phyloP scores from a whole-genome alignment of 1,140 invertebrate species.

The Zaprionus inermis region DNA sequence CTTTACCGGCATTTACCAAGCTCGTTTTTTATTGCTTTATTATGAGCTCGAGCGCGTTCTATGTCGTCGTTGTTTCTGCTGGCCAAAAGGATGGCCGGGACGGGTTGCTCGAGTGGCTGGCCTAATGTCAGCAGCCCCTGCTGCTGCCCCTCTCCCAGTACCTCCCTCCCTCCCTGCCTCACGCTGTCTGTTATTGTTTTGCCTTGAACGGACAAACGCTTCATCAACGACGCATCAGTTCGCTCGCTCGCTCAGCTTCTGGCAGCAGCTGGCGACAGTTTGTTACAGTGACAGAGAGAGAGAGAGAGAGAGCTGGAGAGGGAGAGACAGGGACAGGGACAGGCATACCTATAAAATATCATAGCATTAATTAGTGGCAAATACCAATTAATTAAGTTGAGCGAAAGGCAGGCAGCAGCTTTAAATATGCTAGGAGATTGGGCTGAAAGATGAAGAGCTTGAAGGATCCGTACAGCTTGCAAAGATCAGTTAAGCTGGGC shows the following conservation, averaged over 20 bases:
- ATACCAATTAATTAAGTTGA: background rate
- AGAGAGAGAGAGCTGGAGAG: background rate
- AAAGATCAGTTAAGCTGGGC: too few species aligned
- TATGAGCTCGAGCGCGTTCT: constrained; percentile 51
- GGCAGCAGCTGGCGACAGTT: constrained; percentile 8
- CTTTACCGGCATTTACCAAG: constrained; percentile 67
- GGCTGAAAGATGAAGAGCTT: too few species aligned
- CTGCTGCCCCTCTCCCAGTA: background rate
- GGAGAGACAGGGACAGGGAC: background rate
- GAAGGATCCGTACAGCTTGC: too few species aligned
- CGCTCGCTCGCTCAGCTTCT: background rate
- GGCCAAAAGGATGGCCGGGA: constrained; percentile 11
- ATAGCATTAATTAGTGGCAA: constrained; percentile 4
- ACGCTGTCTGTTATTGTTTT: background rate
- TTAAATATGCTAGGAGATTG: too few species aligned
- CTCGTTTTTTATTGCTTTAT: constrained; percentile 75
- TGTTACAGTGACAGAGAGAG: background rate
- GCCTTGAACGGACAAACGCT: background rate
- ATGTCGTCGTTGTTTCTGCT: constrained; percentile 30
- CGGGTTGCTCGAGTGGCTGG: constrained; percentile 1
- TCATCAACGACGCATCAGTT: constrained; percentile 1
- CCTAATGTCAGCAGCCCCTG: constrained; percentile 19
- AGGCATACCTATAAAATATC: background rate
- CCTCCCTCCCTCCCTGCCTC: background rate
- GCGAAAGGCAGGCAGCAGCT: background rate